Evolutionary conservation across 2,888 invertebrate species (phyloP).

Genomic region (Rotaria socialis): DNA sequence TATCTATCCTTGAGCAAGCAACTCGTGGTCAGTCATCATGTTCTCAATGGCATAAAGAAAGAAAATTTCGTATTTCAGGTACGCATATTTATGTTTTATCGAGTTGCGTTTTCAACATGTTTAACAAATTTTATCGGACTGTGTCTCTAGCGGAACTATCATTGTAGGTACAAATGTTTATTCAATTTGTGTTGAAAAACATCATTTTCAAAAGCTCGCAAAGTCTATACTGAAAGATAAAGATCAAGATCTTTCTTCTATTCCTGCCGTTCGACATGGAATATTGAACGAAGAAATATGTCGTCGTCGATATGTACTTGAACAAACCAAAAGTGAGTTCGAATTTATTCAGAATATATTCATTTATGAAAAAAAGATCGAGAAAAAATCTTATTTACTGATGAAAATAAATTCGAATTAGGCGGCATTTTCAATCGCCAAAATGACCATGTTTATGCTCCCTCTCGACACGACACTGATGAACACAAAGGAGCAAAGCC

Average conservation of each 20-base stretch:
- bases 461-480: no score
- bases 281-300: not conserved
- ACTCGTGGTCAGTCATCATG: not conserved
- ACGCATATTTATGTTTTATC: not conserved
- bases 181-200: not conserved
- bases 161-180: not conserved
- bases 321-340: not conserved
- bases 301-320: not conserved
- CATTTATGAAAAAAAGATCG: not conserved
- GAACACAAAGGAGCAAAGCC: no score
- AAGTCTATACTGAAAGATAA: no score
- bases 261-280: no score
- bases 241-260: no score
- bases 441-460: no score
- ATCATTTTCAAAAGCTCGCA: not conserved
- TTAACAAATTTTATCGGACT: not conserved
- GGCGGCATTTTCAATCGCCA: no score
- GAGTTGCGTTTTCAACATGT: not conserved
- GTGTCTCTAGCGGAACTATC: not conserved
- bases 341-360: not conserved
- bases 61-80: not conserved
- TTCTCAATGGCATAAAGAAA: not conserved
- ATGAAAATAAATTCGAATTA: not conserved
- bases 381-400: not conserved
- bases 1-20: not conserved